Evolutionary conservation across 1,140 invertebrate genomes (phyloP).

Genomic region (Xylocopa sonorina): DNA sequence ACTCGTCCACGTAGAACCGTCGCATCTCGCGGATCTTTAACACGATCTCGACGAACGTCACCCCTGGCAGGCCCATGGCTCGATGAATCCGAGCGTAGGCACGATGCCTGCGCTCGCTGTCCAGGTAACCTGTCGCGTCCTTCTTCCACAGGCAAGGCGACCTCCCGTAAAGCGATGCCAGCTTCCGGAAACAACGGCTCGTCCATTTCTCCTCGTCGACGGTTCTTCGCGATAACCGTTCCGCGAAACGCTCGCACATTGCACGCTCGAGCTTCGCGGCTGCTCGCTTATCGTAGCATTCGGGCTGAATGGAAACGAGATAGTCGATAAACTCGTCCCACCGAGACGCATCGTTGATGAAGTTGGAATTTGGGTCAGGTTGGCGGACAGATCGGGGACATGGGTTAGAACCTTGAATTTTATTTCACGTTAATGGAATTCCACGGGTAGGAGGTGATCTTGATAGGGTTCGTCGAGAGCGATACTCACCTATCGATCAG

Average conservation of each 20-base stretch:
- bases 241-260: constrained; percentile 34
- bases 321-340: not conserved
- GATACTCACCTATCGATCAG: not conserved
- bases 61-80: constrained; percentile 13
- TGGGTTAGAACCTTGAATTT: constrained; percentile 3
- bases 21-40: constrained; percentile 65
- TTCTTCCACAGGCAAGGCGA: constrained; percentile 67
- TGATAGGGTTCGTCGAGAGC: not conserved
- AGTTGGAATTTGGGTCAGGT: not conserved
- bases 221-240: not conserved
- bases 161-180: constrained; percentile 57
- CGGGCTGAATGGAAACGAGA: not conserved
- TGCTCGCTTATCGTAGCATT: not conserved
- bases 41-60: constrained; percentile 60
- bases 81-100: constrained; percentile 63
- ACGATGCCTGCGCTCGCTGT: constrained; percentile 49
- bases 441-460: too few species aligned
- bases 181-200: constrained; percentile 46
- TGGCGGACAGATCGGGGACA: not conserved
- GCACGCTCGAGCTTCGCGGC: not conserved
- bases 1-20: constrained; percentile 57
- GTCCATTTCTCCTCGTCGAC: constrained; percentile 51
- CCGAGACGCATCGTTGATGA: not conserved
- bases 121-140: constrained; percentile 55
- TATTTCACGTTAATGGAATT: not conserved